Evolutionary conservation across 2,888 invertebrate species (phyloP).

Genomic region (Arenicola marina): DNA sequence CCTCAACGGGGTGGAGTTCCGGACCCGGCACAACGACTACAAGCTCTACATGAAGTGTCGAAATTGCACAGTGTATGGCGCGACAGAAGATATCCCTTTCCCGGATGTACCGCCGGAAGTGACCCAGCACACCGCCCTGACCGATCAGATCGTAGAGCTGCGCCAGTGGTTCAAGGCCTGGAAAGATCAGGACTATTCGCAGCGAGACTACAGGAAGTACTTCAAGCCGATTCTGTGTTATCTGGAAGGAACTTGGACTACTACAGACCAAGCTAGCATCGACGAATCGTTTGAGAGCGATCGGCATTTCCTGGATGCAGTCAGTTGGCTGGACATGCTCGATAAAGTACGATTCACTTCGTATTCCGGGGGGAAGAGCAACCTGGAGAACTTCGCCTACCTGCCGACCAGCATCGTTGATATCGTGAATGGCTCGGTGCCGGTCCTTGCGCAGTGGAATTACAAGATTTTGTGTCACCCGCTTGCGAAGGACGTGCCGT

Average conservation of each 20-base stretch:
- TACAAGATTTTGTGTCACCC: no score
- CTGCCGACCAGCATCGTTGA: conserved; percentile 43
- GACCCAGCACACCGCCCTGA: conserved; percentile 34
- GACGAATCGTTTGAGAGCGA: neutral
- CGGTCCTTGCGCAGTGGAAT: conserved; percentile 27
- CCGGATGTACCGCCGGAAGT: no score
- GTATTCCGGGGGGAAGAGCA: neutral
- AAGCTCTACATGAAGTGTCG: conserved; percentile 22
- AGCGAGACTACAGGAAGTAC: conserved; percentile 42
- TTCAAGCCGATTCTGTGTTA: conserved; percentile 49
- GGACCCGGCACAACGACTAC: conserved; percentile 54
- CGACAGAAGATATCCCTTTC: conserved; percentile 40
- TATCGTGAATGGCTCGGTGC: conserved; percentile 24
- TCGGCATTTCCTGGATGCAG: neutral
- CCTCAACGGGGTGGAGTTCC: conserved; percentile 47
- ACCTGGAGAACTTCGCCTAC: conserved; percentile 35
- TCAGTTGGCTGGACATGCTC: conserved; percentile 3
- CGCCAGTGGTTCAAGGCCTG: conserved; percentile 49
- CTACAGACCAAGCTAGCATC: conserved; percentile 4
- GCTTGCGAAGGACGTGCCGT: conserved; percentile 31
- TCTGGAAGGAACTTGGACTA: conserved; percentile 50
- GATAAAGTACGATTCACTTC: conserved; percentile 1
- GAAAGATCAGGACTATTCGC: conserved; percentile 37
- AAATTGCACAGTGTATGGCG: conserved; percentile 32
- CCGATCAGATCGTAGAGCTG: conserved; percentile 38